Conservation (phyloP, 2,888 invertebrate genomes). For the Aphidius colemani region DNA sequence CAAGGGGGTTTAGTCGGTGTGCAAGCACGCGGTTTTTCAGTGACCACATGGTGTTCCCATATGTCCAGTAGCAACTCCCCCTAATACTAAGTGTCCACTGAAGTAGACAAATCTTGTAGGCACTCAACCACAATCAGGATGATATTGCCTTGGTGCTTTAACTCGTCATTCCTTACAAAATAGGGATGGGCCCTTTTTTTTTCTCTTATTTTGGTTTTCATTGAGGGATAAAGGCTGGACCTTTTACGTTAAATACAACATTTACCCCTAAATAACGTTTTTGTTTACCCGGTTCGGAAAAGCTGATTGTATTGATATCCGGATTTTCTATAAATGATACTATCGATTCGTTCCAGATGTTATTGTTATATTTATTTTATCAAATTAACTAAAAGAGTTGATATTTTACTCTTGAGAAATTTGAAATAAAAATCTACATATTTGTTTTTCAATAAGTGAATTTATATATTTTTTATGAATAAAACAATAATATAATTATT, state of each 20-base stretch:
- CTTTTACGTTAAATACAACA: conserved; percentile 24
- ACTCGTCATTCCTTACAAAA: conserved; percentile 31
- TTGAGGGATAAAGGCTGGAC: no score
- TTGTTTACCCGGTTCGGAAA: conserved; percentile 41
- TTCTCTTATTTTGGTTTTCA: conserved; percentile 2
- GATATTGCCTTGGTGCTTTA: conserved; percentile 26
- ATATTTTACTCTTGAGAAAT: no score
- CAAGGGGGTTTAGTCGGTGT: conserved; percentile 13
- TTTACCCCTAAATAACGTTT: conserved; percentile 32
- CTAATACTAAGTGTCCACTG: conserved; percentile 43
- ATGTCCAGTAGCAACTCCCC: conserved; percentile 48
- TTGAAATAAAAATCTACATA: no score
- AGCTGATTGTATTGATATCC: conserved; percentile 39
- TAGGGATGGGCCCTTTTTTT: conserved; percentile 17
- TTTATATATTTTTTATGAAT: no score
- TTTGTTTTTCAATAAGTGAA: no score
- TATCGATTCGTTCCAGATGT: conserved; percentile 28
- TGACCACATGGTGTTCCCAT: conserved; percentile 60
- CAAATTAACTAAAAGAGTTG: neutral
- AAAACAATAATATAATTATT: no score
- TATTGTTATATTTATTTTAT: conserved; percentile 18
- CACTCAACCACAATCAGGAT: conserved; percentile 34
- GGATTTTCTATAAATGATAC: conserved; percentile 17
- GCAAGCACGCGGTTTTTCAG: conserved; percentile 32
- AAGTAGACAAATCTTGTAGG: conserved; percentile 43